Evolutionary conservation across 2,113 vertebrate genomes (phyloP).

Genomic region (Haliaeetus leucogaster): DNA sequence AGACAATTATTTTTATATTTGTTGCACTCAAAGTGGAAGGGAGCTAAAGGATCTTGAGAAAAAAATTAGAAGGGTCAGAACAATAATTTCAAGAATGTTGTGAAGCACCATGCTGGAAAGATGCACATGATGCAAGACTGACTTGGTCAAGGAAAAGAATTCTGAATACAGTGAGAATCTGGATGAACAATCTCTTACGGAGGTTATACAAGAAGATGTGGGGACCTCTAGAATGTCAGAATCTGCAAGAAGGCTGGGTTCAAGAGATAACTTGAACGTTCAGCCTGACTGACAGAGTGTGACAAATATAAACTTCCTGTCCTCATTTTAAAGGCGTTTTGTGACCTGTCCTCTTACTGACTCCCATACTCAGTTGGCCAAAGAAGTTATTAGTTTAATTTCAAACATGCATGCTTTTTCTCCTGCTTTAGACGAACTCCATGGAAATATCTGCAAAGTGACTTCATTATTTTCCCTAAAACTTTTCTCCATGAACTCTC

Average conservation of each 20-base stretch:
- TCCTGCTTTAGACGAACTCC: neutral
- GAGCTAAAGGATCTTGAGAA: neutral
- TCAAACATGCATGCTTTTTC: neutral
- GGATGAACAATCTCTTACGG: neutral
- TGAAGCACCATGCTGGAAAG: neutral
- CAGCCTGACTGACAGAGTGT: neutral
- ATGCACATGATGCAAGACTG: neutral
- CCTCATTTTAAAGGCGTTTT: neutral
- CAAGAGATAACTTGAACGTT: neutral
- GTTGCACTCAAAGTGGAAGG: neutral
- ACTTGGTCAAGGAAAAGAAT: neutral
- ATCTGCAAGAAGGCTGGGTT: neutral
- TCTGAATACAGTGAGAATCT: neutral
- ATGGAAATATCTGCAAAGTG: neutral
- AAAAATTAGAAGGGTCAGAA: neutral
- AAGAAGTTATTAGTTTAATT: neutral
- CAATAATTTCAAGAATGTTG: neutral
- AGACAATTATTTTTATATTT: neutral
- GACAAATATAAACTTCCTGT: neutral
- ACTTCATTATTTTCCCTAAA: neutral
- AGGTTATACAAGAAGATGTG: neutral
- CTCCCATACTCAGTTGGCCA: neutral
- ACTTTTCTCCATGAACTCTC: neutral
- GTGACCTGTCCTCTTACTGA: neutral
- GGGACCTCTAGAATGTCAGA: neutral